phyloP scores from a whole-genome alignment of 2,888 invertebrate genomes.

The Oxyteleia sp. region DNA sequence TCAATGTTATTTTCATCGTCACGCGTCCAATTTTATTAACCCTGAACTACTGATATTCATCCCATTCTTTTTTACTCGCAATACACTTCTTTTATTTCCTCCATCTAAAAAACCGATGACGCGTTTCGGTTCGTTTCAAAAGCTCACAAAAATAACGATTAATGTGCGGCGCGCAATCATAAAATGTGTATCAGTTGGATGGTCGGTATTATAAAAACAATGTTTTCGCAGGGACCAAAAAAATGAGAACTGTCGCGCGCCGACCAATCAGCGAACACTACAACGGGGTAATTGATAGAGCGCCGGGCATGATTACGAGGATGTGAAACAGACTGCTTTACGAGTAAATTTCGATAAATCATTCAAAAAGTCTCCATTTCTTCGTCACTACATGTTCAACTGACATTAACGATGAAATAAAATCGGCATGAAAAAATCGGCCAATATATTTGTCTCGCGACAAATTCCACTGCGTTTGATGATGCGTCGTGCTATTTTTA shows the following conservation, averaged over 20 bases:
- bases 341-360: background rate
- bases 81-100: slow-evolving; percentile 22
- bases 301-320: background rate
- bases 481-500: slow-evolving; percentile 1
- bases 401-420: slow-evolving; percentile 1
- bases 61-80: slow-evolving; percentile 6
- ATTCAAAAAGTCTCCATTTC: background rate
- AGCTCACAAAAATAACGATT: slow-evolving; percentile 19
- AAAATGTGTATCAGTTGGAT: too few species aligned
- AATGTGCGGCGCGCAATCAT: slow-evolving; percentile 1
- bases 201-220: too few species aligned
- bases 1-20: background rate
- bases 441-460: background rate
- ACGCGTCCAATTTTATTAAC: slow-evolving; percentile 11
- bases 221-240: too few species aligned
- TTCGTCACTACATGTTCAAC: background rate
- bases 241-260: too few species aligned
- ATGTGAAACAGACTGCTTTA: background rate
- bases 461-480: background rate
- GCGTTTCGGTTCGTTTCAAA: slow-evolving; percentile 38
- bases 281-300: background rate
- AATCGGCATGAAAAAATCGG: background rate
- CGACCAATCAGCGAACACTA: too few species aligned
- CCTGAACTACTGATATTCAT: slow-evolving; percentile 9
- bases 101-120: slow-evolving; percentile 27